A percentile compares a stretch with the other conserved stretches of the same genome.
Conservation (phyloP, 2,888 invertebrate species). For the Ferrisia virgata region DNA sequence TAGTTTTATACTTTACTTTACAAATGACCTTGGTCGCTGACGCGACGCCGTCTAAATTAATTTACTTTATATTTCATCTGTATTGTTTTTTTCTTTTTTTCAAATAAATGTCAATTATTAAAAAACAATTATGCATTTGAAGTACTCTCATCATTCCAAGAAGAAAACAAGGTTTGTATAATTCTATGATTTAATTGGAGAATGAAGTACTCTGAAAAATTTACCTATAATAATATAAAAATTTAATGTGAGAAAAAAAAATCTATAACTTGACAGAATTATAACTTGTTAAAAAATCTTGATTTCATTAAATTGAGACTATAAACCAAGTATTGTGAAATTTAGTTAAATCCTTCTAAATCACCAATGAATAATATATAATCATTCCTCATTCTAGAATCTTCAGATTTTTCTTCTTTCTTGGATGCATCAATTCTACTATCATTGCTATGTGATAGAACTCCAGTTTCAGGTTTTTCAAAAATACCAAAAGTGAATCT, state of each 20-base stretch:
- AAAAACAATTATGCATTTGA: too few species aligned
- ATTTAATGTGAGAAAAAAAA: too few species aligned
- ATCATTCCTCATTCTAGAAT: background rate
- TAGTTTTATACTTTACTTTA: too few species aligned
- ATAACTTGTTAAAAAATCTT: conserved; percentile 14
- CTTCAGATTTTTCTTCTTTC: background rate
- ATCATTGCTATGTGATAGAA: conserved; percentile 32
- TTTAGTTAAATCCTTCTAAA: conserved; percentile 24
- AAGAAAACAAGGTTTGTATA: conserved; percentile 27
- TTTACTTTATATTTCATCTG: too few species aligned
- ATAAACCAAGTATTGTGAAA: background rate
- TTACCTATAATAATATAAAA: background rate
- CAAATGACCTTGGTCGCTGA: too few species aligned
- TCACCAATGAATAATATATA: conserved; percentile 7
- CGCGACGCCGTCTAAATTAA: too few species aligned
- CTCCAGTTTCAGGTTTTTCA: conserved; percentile 27
- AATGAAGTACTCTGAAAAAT: conserved; percentile 7
- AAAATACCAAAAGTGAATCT: too few species aligned
- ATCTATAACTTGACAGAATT: background rate
- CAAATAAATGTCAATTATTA: too few species aligned
- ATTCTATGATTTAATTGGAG: conserved; percentile 19
- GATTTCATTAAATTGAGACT: conserved; percentile 8
- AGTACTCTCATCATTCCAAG: background rate
- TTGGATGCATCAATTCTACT: conserved; percentile 7
- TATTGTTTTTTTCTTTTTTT: too few species aligned